phyloP scores from a whole-genome alignment of 2,113 vertebrate species.

The Albula glossodonta region DNA sequence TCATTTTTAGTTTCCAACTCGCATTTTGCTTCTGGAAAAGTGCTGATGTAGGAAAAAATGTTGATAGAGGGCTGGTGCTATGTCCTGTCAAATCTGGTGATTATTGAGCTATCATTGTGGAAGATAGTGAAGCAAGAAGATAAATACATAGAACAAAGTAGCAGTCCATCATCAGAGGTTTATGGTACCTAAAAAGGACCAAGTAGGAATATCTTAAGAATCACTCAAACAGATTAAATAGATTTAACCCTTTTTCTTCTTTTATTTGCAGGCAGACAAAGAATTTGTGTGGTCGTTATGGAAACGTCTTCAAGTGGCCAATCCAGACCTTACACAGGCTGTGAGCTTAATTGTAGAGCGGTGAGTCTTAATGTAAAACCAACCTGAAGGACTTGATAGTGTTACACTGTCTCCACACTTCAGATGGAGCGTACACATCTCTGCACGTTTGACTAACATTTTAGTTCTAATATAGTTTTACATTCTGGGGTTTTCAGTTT shows the following conservation, averaged over 20 bases:
- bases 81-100: too few relatives aligned
- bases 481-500: too few relatives aligned
- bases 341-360: slow-evolving; percentile 86
- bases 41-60: too few relatives aligned
- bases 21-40: neutral
- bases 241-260: neutral
- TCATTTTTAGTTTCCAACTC: neutral
- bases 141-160: too few relatives aligned
- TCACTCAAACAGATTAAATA: neutral
- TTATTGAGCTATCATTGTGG: too few relatives aligned
- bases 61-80: too few relatives aligned
- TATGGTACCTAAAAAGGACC: too few relatives aligned
- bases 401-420: neutral
- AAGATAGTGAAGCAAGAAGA: too few relatives aligned
- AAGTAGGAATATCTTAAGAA: too few relatives aligned
- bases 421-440: neutral
- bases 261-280: slow-evolving; percentile 84
- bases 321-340: slow-evolving; percentile 84
- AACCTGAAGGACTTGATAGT: neutral
- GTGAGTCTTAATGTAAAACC: slow-evolving; percentile 64
- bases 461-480: too few relatives aligned
- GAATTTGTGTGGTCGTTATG: slow-evolving; percentile 96
- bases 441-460: too few relatives aligned
- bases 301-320: slow-evolving; percentile 85
- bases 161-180: too few relatives aligned